Evolutionary conservation across 2,888 invertebrate genomes (phyloP).

Genomic region (Lampropteryx suffumata): DNA sequence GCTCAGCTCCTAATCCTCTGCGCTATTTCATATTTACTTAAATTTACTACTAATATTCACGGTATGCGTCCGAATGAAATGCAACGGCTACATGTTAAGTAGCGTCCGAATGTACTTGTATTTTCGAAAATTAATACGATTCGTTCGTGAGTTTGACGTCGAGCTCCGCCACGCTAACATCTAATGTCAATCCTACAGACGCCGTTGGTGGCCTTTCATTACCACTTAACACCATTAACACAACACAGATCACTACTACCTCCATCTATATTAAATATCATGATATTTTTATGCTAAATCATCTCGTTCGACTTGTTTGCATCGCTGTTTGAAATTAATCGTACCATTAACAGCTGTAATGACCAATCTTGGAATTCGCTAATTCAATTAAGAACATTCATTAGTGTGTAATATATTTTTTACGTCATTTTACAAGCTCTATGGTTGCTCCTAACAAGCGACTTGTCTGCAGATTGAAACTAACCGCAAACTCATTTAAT

Average conservation of each 20-base stretch:
- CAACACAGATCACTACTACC: conserved; percentile 32
- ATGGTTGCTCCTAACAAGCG: conserved; percentile 61
- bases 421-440: conserved; percentile 50
- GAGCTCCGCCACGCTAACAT: conserved; percentile 41
- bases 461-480: conserved; percentile 67
- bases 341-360: conserved; percentile 34
- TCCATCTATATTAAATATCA: conserved; percentile 8
- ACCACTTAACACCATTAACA: conserved; percentile 38
- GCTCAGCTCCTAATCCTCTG: conserved; percentile 29
- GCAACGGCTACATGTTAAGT: conserved; percentile 28
- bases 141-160: conserved; percentile 36
- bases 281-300: conserved; percentile 12
- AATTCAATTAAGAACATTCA: conserved; percentile 40
- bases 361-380: conserved; percentile 33
- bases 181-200: conserved; percentile 43
- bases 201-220: conserved; percentile 43
- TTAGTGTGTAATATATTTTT: conserved; percentile 40
- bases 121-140: conserved; percentile 28
- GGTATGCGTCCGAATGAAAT: conserved; percentile 28
- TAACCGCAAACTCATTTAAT: conserved; percentile 66
- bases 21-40: conserved; percentile 33
- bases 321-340: conserved; percentile 34
- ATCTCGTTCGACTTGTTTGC: conserved; percentile 12
- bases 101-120: conserved; percentile 31
- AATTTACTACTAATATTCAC: conserved; percentile 23